Evolutionary conservation across 2,113 vertebrate genomes (phyloP).

Genomic region (Lepus europaeus): DNA sequence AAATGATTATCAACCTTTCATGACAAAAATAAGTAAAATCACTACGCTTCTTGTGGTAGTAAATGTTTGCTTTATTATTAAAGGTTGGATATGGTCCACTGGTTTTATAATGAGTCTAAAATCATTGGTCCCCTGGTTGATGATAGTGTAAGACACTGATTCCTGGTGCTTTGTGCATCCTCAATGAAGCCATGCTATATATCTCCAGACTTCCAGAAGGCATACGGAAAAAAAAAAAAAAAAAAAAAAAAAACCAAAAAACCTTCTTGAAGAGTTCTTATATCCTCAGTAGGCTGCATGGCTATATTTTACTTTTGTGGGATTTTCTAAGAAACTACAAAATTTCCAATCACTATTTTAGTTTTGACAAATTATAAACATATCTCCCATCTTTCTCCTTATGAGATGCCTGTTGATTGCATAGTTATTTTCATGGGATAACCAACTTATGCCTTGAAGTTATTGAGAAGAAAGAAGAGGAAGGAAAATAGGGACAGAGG

Average conservation of each 20-base stretch:
- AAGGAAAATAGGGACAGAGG: neutral
- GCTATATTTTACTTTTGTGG: neutral
- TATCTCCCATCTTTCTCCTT: neutral
- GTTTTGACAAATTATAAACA: neutral
- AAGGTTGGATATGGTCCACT: neutral
- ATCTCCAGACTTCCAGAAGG: neutral
- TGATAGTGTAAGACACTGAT: neutral
- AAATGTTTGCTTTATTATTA: neutral
- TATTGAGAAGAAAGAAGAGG: neutral
- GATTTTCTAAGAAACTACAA: neutral
- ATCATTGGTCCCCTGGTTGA: neutral
- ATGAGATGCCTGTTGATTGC: neutral
- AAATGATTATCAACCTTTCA: neutral
- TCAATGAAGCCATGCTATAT: neutral
- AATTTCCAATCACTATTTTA: neutral
- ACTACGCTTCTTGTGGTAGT: neutral
- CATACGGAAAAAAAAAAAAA: neutral
- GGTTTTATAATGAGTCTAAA: neutral
- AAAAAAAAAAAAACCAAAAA: neutral
- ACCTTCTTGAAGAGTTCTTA: neutral
- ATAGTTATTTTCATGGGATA: neutral
- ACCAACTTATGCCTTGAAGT: neutral
- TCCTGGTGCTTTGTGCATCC: neutral
- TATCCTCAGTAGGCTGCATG: neutral
- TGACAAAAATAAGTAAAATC: neutral